Percentiles rank a stretch among this genome's conserved stretches.
These are phyloP conservation scores for Geodia barretti DNA, from an alignment of 37 sponge, comb jelly and placozoan genomes.

Conservation along the genomic window DNA sequence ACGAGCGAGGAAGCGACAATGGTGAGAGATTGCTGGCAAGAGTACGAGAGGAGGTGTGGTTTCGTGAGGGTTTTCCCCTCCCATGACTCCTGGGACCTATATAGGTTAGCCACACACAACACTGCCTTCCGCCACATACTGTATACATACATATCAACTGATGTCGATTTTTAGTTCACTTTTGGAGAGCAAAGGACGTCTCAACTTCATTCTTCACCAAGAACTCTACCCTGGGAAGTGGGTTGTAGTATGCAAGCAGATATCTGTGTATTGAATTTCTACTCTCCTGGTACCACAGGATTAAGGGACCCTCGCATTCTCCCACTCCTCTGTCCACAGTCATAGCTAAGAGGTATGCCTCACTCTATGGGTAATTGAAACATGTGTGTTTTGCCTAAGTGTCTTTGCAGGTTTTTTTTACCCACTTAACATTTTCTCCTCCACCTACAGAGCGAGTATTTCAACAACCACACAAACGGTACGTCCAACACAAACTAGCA, in stretches of 20 bases:
- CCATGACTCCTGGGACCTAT: conserved; percentile 71
- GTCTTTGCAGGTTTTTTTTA: too few relatives aligned
- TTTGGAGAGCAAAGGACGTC: conserved; percentile 32
- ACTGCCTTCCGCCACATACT: background rate
- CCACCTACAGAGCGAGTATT: background rate
- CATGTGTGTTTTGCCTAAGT: too few relatives aligned
- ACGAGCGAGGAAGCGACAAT: conserved; percentile 31
- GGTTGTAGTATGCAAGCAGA: too few relatives aligned
- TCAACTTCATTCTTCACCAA: conserved; percentile 56
- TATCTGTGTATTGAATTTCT: too few relatives aligned
- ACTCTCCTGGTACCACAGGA: too few relatives aligned
- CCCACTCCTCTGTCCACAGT: background rate
- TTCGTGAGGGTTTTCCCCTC: conserved; percentile 79
- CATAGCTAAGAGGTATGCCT: conserved; percentile 9
- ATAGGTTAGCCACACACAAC: conserved; percentile 37
- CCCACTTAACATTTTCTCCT: too few relatives aligned
- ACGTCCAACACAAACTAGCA: background rate
- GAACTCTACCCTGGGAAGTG: conserved; percentile 76
- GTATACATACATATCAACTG: background rate
- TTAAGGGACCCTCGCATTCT: background rate
- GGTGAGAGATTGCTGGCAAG: conserved; percentile 55
- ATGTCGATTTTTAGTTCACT: conserved; percentile 8
- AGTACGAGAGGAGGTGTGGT: conserved; percentile 66
- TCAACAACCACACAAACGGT: background rate
- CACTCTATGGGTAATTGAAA: too few relatives aligned